Percentiles rank a stretch among this genome's conserved stretches.
phyloP scores from a whole-genome alignment of 2,888 invertebrate genomes.

The Pollenia amentaria region DNA sequence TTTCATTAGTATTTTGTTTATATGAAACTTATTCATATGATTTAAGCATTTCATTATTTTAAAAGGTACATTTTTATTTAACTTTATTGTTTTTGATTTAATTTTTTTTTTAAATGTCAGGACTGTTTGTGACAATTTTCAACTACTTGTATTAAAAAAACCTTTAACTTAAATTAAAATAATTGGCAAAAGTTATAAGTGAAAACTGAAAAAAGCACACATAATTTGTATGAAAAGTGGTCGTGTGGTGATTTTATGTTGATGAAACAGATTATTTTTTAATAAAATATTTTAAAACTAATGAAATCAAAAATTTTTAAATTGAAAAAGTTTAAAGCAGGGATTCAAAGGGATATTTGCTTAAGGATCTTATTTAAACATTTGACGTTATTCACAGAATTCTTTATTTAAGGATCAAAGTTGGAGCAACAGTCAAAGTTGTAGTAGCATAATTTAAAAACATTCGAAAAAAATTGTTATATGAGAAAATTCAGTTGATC shows the following conservation, averaged over 20 bases:
- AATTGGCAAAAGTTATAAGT: neutral
- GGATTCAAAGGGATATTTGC: no score
- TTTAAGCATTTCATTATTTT: slow-evolving; percentile 50
- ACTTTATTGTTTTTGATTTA: neutral
- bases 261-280: neutral
- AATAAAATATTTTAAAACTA: neutral
- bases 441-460: no score
- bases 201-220: neutral
- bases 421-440: no score
- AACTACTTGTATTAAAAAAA: slow-evolving; percentile 26
- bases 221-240: neutral
- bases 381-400: no score
- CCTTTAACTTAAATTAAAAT: slow-evolving; percentile 19
- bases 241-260: slow-evolving; percentile 1
- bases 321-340: no score
- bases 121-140: slow-evolving; percentile 42
- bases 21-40: slow-evolving; percentile 21
- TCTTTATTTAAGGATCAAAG: no score
- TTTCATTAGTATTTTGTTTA: neutral
- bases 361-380: no score
- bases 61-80: slow-evolving; percentile 40
- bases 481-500: no score
- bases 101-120: slow-evolving; percentile 31
- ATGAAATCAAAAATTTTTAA: neutral
- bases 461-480: no score